Evolutionary conservation across 2,888 invertebrate species (phyloP), one percentile per base, ranked within the genome.

Genomic region (Smittia aterrima): DNA sequence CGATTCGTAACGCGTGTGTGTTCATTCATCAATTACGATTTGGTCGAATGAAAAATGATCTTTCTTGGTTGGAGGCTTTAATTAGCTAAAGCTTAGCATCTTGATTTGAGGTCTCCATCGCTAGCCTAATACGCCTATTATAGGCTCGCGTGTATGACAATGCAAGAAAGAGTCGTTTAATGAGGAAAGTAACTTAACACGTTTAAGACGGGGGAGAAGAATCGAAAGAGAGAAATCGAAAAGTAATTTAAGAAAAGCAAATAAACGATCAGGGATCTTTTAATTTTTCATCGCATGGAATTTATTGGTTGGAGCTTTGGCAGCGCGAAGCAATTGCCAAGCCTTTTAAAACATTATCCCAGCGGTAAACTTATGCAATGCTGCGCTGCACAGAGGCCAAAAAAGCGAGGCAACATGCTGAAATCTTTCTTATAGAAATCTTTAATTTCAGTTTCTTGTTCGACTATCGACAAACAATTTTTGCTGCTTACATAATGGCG

Each of bases 131-230:
- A 64, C 64, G 64, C 64, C 27, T 27, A 27, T 64, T 64, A 13
- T n/a, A 64, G n/a, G 64, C 64, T 64, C 25, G 64, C 64, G 25
- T 27, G 27, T 27, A 64, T 64, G 64, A 64, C 64, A 64, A 64
- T 64, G 64, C 64, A 64, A 64, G 64, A 64, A 64, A 64, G 25
- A 20, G 53, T 47, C 22, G 18, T 20, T 58, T 18, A 58, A 64
- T n/a, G 58, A 58, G 58, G 22, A 64, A 64, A 64, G 27, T 13
- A 64, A 64, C 16, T 64, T 64, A 64, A 58, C 58, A 58, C 58
- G 9, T 58, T 58, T 13, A 24, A 64, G 27, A 11, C 25, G 13
- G 20, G n/a, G 58, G 24, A n/a, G 64, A 64, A 64, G 64, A 64
- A 64, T 64, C 22, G 58, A 58, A 58, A 58, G 20, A 58, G 47